Evolutionary conservation across 2,113 vertebrate species (phyloP), one percentile per base, ranked within the genome.

Genomic region (Rhinoderma darwinii): DNA sequence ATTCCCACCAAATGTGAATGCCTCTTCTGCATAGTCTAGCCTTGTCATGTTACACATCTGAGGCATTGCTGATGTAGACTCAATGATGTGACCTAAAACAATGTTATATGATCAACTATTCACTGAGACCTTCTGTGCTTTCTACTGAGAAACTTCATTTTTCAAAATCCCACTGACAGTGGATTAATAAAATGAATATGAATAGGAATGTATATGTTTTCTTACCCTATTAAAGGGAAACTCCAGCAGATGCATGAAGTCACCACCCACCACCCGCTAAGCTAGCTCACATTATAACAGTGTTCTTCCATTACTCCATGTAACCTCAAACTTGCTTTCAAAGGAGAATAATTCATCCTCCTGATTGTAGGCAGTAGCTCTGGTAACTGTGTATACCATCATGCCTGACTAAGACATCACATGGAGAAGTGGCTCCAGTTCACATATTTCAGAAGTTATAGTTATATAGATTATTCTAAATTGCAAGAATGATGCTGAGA

Each of bases 1-100:
- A 63, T 43, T 82, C 61, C 80, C 59, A 82, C 61, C 61, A 14
- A 50, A 82, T 17, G 66, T 66, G 56, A 82, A 82, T n/a, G 39
- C 30, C 9, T 22, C 78, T 81, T 81, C 54, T 61, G 37, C 78
- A 27, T 37, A 61, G 43, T 32, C 44, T 32, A 20, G 44, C 43
- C 74, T 70, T 50, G 72, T 77, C 74, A 50, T 25, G n/a, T 43
- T 47, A 47, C 41, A 27, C 47, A 30, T 77, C 44, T 32, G 74
- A 77, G 27, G 32, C 44, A 10, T 51, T 30, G 74, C 74, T 50
- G 74, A 77, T 47, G 39, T 39, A 74, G 20, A 43, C 39, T 47
- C 25, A 47, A 17, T 44, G 73, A 30, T 77, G 43, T 30, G 77
- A 56, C 32, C 35, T 22, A 2, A 70, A 70, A 39, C 66, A 70